Evolutionary conservation across 2,113 vertebrate species (phyloP).

Genomic region (Genyomyrus donnyi): DNA sequence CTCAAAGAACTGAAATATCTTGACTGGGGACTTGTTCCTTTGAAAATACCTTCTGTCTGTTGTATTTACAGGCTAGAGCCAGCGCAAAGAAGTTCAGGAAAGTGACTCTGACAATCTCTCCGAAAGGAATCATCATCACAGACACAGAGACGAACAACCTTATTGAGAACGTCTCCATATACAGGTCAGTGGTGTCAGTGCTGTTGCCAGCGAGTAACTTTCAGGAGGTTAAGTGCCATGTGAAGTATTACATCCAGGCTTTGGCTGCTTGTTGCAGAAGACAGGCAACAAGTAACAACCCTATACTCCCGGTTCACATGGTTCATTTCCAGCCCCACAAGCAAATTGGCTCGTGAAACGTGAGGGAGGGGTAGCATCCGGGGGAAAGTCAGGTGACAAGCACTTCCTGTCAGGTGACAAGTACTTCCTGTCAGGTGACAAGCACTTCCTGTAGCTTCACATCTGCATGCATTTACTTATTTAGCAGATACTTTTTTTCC

Average conservation of each 20-base stretch:
- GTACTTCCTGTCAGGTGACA: background rate
- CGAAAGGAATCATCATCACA: conserved; percentile 74
- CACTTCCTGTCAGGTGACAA: background rate
- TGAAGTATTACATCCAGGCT: background rate
- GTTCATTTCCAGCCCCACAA: background rate
- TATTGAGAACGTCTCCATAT: conserved; percentile 80
- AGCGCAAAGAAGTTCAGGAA: conserved; percentile 79
- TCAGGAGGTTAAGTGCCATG: background rate
- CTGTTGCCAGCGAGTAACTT: background rate
- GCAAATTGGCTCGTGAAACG: background rate
- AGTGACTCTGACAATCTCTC: conserved; percentile 77
- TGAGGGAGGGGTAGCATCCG: background rate
- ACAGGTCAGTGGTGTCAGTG: conserved; percentile 57
- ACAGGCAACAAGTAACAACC: background rate
- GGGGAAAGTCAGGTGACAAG: background rate
- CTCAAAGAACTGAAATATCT: background rate
- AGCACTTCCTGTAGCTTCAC: background rate
- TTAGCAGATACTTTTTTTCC: background rate
- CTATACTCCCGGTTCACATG: background rate
- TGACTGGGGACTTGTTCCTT: background rate
- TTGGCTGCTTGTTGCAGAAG: background rate
- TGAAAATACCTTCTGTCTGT: background rate
- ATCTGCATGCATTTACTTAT: background rate
- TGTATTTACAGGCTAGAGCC: conserved; percentile 65
- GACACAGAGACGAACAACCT: conserved; percentile 73